Evolutionary conservation across 2,888 invertebrate species (phyloP), one percentile per base, ranked within the genome.

Genomic region (Tanytarsus gracilentus): DNA sequence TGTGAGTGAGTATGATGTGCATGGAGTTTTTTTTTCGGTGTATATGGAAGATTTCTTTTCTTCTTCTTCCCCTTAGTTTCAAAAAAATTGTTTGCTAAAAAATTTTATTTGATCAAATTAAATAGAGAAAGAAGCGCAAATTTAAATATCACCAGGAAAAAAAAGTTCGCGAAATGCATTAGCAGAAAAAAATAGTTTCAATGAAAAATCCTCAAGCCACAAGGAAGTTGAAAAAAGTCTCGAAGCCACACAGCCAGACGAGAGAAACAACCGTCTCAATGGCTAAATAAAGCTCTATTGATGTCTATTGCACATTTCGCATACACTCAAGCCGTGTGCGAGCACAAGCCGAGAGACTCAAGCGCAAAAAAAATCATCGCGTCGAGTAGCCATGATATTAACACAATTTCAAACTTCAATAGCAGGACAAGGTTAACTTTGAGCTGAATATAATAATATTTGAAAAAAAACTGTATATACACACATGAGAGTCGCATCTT

Each of bases 351-450:
- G n/a, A 40, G 55, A 55, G 58, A 26, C 48, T 40, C 58, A 26
- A 27, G 27, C 49, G 25, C 25, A 49, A 49, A 49, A 49, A 39
- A 56, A 55, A 55, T n/a, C 39, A 33, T 36, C 36, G 21, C 11
- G n/a, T n/a, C n/a, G n/a, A 44, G 44, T 44, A 58, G 58, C 58
- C 58, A 58, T 58, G 58, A 58, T 50, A 60, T 60, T 60, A 60
- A 60, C 60, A 60, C 60, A 50, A 30, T 60, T 60, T 60, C 30
- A 50, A 58, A 50, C 50, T 60, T 60, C 60, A 60, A 60, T 60
- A 60, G 60, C 60, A 60, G 60, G 60, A 49, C 60, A 60, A 36
- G 60, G 60, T 49, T 60, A 27, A 18, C 36, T 30, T 26, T 27
- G 29, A 60, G 21, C 30, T 60, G 25, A 48, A 44, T 58, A 27